Evolutionary conservation across 1,140 invertebrate species (phyloP).

Genomic region (Apolygus lucorum): DNA sequence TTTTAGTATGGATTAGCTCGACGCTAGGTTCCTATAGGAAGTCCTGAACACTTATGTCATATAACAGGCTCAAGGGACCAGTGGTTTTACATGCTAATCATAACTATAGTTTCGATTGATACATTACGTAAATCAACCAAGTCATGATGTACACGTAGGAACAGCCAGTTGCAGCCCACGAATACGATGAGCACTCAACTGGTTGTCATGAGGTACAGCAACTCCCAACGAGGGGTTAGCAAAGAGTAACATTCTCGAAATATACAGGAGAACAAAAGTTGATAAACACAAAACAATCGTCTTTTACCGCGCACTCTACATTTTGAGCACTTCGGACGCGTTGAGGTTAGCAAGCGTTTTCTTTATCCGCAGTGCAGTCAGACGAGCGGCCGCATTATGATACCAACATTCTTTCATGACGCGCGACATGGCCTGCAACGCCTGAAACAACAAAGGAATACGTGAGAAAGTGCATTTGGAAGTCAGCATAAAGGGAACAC

Average conservation of each 20-base stretch:
- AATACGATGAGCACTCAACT: background rate
- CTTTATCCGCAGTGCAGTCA: constrained; percentile 84
- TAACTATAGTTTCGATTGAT: too few relatives aligned
- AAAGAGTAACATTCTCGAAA: background rate
- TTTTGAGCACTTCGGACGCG: constrained; percentile 37
- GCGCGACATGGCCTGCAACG: constrained; percentile 69
- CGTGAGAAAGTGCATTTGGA: too few relatives aligned
- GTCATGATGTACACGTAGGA: background rate
- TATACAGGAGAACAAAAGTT: background rate
- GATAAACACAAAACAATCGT: background rate
- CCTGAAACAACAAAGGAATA: constrained; percentile 46
- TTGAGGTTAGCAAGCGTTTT: constrained; percentile 78
- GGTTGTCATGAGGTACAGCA: background rate
- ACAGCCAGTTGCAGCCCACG: background rate
- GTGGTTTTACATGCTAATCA: too few relatives aligned
- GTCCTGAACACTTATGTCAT: too few relatives aligned
- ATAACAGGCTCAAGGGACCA: too few relatives aligned
- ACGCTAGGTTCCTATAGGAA: too few relatives aligned
- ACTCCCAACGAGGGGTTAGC: background rate
- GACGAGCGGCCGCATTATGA: constrained; percentile 76
- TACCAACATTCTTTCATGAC: constrained; percentile 95
- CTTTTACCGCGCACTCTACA: constrained; percentile 29
- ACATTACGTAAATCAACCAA: too few relatives aligned
- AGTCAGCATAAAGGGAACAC: too few relatives aligned
- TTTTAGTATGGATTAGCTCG: too few relatives aligned